A percentile compares a stretch with the other conserved stretches of the same genome.
Evolutionary conservation across 2,888 invertebrate species (phyloP).

Genomic region (Exocentrus adspersus): DNA sequence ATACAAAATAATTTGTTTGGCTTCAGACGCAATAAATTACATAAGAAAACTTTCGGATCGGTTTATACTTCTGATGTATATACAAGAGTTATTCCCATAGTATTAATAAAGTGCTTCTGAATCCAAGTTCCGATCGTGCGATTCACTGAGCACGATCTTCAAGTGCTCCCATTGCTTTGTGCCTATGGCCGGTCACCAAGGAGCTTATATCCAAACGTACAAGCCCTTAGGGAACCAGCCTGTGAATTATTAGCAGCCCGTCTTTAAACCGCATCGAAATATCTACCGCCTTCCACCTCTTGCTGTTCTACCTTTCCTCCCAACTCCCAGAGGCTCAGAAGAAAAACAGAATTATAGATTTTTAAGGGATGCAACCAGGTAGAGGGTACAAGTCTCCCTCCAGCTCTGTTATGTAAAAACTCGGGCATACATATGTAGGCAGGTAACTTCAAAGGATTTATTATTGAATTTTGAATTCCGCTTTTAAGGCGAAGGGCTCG

Average conservation of each 20-base stretch:
- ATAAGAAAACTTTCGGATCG: constrained; percentile 22
- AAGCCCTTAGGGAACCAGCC: constrained; percentile 28
- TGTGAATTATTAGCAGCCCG: constrained; percentile 36
- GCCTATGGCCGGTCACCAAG: constrained; percentile 30
- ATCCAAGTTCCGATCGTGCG: constrained; percentile 23
- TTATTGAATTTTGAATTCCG: constrained; percentile 31
- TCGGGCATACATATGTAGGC: constrained; percentile 23
- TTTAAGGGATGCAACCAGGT: constrained; percentile 33
- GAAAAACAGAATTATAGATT: constrained; percentile 48
- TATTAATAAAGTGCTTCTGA: constrained; percentile 27
- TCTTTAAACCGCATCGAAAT: constrained; percentile 40
- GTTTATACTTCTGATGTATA: constrained; percentile 3
- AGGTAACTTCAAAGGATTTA: constrained; percentile 32
- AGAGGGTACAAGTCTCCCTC: constrained; percentile 30
- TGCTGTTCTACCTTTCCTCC: constrained; percentile 26
- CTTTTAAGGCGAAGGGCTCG: constrained; percentile 16
- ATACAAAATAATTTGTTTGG: constrained; percentile 23
- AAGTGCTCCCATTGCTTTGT: constrained; percentile 22
- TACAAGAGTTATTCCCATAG: constrained; percentile 20
- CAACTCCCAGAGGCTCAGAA: constrained; percentile 35
- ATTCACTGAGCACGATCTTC: constrained; percentile 18
- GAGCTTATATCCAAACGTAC: constrained; percentile 34
- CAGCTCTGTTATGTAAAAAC: constrained; percentile 28
- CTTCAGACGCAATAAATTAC: constrained; percentile 17
- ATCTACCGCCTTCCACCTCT: constrained; percentile 30